Conservation (phyloP, 2,888 invertebrate species). For the Dinocampus coccinellae region DNA sequence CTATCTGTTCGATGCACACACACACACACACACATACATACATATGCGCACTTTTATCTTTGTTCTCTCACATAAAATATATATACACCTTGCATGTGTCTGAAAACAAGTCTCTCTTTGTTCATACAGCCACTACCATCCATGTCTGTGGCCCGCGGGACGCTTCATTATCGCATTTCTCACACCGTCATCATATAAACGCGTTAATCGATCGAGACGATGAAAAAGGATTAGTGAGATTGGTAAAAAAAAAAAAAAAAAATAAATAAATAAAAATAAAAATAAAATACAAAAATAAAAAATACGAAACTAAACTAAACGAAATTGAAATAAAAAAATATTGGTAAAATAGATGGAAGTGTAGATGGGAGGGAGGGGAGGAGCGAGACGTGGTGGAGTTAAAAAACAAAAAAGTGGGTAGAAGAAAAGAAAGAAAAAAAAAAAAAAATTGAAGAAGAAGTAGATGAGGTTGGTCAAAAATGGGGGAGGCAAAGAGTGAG, state of each 20-base stretch:
- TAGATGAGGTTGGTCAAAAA: slow-evolving; percentile 27
- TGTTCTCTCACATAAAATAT: background rate
- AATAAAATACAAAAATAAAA: background rate
- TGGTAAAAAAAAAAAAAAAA: slow-evolving; percentile 20
- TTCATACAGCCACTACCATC: background rate
- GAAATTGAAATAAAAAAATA: slow-evolving; percentile 18
- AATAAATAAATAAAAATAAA: background rate
- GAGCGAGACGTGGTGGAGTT: background rate
- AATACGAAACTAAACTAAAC: no score
- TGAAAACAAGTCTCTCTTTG: slow-evolving; percentile 23
- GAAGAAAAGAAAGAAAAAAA: slow-evolving; percentile 27
- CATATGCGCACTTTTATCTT: no score
- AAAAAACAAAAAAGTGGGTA: background rate
- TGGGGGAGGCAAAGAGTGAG: slow-evolving; percentile 32
- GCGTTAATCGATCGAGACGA: slow-evolving; percentile 51
- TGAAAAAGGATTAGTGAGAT: slow-evolving; percentile 29
- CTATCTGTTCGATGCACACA: background rate
- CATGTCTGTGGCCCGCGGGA: slow-evolving; percentile 21
- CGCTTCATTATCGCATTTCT: slow-evolving; percentile 41
- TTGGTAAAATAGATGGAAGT: slow-evolving; percentile 26
- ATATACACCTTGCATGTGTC: background rate
- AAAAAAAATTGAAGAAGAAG: slow-evolving; percentile 47
- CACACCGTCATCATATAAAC: slow-evolving; percentile 50
- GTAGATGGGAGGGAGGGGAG: background rate
- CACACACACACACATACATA: no score